Conservation (phyloP, 2,888 invertebrate species). For the Vannuccia rotundouncinata region DNA sequence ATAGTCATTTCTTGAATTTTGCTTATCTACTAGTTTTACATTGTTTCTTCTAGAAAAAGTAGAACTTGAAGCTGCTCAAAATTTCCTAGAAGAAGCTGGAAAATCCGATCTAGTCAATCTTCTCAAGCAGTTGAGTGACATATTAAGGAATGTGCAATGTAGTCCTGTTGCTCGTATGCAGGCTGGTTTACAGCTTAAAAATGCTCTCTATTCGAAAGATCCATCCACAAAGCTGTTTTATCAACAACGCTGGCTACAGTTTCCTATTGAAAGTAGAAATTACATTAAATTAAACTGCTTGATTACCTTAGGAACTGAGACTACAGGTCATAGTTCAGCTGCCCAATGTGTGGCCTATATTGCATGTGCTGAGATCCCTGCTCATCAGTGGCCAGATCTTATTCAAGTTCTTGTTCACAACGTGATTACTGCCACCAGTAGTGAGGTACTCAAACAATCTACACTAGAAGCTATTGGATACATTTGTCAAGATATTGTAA, state of each 20-base stretch:
- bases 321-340: slow-evolving; percentile 83
- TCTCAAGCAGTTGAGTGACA: slow-evolving; percentile 82
- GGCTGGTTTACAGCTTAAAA: slow-evolving; percentile 93
- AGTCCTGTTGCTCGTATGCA: slow-evolving; percentile 91
- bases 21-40: too few relatives aligned
- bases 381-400: slow-evolving; percentile 82
- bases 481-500: slow-evolving; percentile 88
- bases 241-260: slow-evolving; percentile 83
- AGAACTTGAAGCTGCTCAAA: slow-evolving; percentile 34
- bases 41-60: slow-evolving; percentile 29
- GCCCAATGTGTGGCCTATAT: slow-evolving; percentile 98
- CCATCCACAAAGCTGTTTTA: slow-evolving; percentile 69
- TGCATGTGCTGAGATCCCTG: slow-evolving; percentile 88
- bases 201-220: slow-evolving; percentile 93
- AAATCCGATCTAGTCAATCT: slow-evolving; percentile 53
- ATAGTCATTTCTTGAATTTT: too few relatives aligned
- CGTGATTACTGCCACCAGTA: slow-evolving; percentile 71
- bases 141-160: slow-evolving; percentile 78
- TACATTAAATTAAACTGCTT: slow-evolving; percentile 93
- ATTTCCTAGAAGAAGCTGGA: slow-evolving; percentile 34
- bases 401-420: slow-evolving; percentile 78
- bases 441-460: slow-evolving; percentile 89
- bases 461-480: slow-evolving; percentile 96
- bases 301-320: slow-evolving; percentile 88
- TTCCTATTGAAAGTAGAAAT: slow-evolving; percentile 75